Conservation (phyloP, 2,888 invertebrate species). For the Lordiphosa fenestrarum region DNA sequence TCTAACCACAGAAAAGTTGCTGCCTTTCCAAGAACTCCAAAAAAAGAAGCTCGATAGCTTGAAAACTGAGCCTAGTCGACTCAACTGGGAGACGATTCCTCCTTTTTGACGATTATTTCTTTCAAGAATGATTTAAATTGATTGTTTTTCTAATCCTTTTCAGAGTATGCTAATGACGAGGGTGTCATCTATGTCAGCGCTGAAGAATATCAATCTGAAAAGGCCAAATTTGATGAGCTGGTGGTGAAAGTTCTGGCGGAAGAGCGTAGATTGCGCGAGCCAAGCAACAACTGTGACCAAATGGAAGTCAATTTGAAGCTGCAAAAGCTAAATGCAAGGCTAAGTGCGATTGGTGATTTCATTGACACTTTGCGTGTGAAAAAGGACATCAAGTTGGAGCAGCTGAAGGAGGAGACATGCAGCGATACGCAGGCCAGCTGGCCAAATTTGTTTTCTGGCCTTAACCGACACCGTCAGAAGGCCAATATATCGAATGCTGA, state of each 20-base stretch:
- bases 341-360: slow-evolving; percentile 5
- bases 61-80: no score
- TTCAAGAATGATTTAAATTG: no score
- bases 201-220: slow-evolving; percentile 5
- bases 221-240: slow-evolving; percentile 13
- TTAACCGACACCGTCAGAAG: slow-evolving; percentile 30
- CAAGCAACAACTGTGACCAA: no score
- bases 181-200: slow-evolving; percentile 16
- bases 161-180: slow-evolving; percentile 21
- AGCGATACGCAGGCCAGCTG: slow-evolving; percentile 1
- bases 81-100: no score
- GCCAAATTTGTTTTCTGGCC: slow-evolving; percentile 15
- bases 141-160: no score
- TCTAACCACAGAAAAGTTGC: no score
- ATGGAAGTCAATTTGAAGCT: not conserved
- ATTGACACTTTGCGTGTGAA: slow-evolving; percentile 19
- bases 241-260: slow-evolving; percentile 5
- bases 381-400: not conserved
- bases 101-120: no score
- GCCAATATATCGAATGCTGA: slow-evolving; percentile 17
- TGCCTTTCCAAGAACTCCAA: no score
- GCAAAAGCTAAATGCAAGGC: not conserved
- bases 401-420: not conserved
- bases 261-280: slow-evolving; percentile 11
- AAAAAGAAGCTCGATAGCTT: no score